phyloP scores from a whole-genome alignment of 2,888 invertebrate genomes.

The Heliconius cydno region DNA sequence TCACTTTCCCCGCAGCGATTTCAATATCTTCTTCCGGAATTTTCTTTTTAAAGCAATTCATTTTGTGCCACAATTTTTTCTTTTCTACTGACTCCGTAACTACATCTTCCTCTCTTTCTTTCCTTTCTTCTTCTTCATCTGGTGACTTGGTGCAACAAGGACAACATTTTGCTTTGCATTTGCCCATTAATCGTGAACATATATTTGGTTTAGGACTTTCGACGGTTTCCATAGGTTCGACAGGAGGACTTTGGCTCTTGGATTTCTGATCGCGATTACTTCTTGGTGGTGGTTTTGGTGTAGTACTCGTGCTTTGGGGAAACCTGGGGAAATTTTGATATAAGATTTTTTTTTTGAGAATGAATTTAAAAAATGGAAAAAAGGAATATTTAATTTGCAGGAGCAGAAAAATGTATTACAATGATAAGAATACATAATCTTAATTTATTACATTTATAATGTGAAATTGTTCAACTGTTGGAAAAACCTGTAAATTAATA shows the following conservation, averaged over 20 bases:
- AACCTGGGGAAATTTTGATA: slow-evolving; percentile 60
- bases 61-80: slow-evolving; percentile 63
- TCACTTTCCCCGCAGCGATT: slow-evolving; percentile 75
- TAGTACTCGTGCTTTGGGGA: slow-evolving; percentile 78
- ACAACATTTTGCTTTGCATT: slow-evolving; percentile 76
- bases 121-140: slow-evolving; percentile 47
- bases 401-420: neutral
- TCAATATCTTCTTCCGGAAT: slow-evolving; percentile 69
- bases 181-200: slow-evolving; percentile 69
- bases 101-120: slow-evolving; percentile 46
- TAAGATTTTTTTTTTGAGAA: too few species aligned
- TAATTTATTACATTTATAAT: too few species aligned
- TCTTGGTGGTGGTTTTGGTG: slow-evolving; percentile 74
- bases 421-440: too few species aligned
- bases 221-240: slow-evolving; percentile 50
- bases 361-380: too few species aligned
- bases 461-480: too few species aligned
- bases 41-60: slow-evolving; percentile 73
- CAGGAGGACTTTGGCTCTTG: slow-evolving; percentile 48
- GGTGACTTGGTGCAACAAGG: slow-evolving; percentile 71
- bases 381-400: neutral
- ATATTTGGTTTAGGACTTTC: slow-evolving; percentile 64
- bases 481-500: too few species aligned
- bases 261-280: slow-evolving; percentile 62
- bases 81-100: slow-evolving; percentile 54